Conservation (phyloP, 2,113 vertebrate species). For the Heteronetta atricapilla region DNA sequence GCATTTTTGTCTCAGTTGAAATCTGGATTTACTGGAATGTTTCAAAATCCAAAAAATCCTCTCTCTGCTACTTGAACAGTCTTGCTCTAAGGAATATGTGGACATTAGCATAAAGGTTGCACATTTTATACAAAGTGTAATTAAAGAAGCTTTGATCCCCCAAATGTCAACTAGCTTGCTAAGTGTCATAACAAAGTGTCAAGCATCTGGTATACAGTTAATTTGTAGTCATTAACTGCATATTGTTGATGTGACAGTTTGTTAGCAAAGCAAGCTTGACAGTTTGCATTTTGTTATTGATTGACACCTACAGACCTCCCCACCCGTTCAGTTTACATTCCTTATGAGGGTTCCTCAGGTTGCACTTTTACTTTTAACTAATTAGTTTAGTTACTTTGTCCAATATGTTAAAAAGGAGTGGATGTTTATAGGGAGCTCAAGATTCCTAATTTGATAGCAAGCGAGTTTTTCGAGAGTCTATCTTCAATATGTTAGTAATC, state of each 20-base stretch:
- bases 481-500: background rate
- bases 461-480: background rate
- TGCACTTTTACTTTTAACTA: constrained; percentile 70
- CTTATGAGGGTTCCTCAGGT: constrained; percentile 75
- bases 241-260: constrained; percentile 92
- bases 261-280: constrained; percentile 91
- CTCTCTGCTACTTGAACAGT: constrained; percentile 62
- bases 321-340: constrained; percentile 79
- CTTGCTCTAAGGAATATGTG: constrained; percentile 76
- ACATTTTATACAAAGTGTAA: constrained; percentile 83
- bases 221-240: constrained; percentile 93
- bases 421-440: background rate
- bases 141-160: constrained; percentile 86
- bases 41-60: constrained; percentile 14
- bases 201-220: constrained; percentile 92
- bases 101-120: constrained; percentile 87
- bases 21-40: constrained; percentile 24
- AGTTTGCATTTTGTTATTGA: constrained; percentile 87
- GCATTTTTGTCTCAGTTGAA: background rate
- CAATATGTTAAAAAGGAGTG: constrained; percentile 52
- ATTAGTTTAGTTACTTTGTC: constrained; percentile 63
- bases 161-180: constrained; percentile 90
- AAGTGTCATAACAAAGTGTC: constrained; percentile 91
- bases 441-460: background rate
- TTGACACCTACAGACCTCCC: constrained; percentile 86